Evolutionary conservation across 2,888 invertebrate genomes (phyloP), one percentile per base, ranked within the genome.

Genomic region (Tenodera sinensis): DNA sequence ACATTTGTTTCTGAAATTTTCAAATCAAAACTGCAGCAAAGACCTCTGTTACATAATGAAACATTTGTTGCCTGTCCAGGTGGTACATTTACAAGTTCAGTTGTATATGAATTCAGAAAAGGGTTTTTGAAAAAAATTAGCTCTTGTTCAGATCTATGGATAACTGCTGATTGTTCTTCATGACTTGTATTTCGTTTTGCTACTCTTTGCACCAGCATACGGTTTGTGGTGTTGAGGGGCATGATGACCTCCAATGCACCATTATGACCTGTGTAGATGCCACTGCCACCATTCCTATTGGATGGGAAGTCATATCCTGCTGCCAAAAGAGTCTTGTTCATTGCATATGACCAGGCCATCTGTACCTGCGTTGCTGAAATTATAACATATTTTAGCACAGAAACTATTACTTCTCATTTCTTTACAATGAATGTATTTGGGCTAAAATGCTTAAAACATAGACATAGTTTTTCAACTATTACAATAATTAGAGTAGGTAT

Each of bases 291-390:
- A 91, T 95, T 95, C 3, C 96, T 96, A 0, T 93, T 92, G 0
- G 89, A 90, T 0, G 96, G 96, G 84, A 94, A 93, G 92, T 96
- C 97, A 2, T 96, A 95, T 28, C 97, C 97, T 3, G 97, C 93
- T 0, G 96, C 96, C 15, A 97, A 92, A 6, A 97, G 94, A 92
- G 96, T 97, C 0, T 96, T 95, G 88, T 96, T 94, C 92, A 96
- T 94, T 0, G 94, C 93, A 89, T 95, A 95, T 0, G 97, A 95
- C 94, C 96, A 97, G 6, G 95, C 95, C 89, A 96, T 95, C 92
- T 97, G 97, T 8, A 95, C 94, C 92, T 97, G 95, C 0, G 95
- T 94, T 84, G 96, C 95, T 95, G 92, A 84, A 94, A 92, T 27
- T 54, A 86, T 42, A 20, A 83, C 25, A 82, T 54, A 84, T 85